phyloP scores from a whole-genome alignment of 1,140 invertebrate species.

The Drosophila miranda region DNA sequence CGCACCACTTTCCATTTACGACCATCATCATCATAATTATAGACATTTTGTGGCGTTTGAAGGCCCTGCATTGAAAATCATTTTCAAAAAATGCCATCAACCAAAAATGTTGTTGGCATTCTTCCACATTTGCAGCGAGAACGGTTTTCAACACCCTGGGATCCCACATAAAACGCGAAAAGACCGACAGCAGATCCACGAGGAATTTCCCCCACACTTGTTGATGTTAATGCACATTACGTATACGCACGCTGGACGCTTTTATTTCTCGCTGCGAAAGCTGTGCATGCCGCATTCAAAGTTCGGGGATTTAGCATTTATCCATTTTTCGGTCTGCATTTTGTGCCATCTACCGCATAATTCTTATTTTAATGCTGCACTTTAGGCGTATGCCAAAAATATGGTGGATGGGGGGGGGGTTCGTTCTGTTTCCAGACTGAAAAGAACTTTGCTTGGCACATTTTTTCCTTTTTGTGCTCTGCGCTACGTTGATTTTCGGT shows the following conservation, averaged over 20 bases:
- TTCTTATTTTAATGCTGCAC: conserved; percentile 50
- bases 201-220: conserved; percentile 46
- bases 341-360: conserved; percentile 44
- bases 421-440: conserved; percentile 19
- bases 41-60: conserved; percentile 27
- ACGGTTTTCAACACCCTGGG: neutral
- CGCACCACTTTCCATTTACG: conserved; percentile 8
- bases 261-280: conserved; percentile 13
- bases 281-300: no score
- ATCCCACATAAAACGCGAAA: neutral
- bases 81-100: conserved; percentile 38
- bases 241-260: conserved; percentile 54
- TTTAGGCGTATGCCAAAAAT: conserved; percentile 38
- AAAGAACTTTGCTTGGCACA: conserved; percentile 19
- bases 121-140: conserved; percentile 27
- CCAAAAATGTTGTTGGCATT: conserved; percentile 43
- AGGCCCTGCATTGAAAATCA: conserved; percentile 37
- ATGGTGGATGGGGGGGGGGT: neutral
- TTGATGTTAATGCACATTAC: conserved; percentile 62
- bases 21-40: conserved; percentile 2
- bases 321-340: conserved; percentile 19
- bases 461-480: conserved; percentile 7
- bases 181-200: conserved; percentile 7
- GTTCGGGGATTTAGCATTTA: conserved; percentile 7
- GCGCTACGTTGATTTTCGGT: conserved; percentile 31